Evolutionary conservation across 1,140 invertebrate species (phyloP).

Genomic region (Caenorhabditis brenneri): DNA sequence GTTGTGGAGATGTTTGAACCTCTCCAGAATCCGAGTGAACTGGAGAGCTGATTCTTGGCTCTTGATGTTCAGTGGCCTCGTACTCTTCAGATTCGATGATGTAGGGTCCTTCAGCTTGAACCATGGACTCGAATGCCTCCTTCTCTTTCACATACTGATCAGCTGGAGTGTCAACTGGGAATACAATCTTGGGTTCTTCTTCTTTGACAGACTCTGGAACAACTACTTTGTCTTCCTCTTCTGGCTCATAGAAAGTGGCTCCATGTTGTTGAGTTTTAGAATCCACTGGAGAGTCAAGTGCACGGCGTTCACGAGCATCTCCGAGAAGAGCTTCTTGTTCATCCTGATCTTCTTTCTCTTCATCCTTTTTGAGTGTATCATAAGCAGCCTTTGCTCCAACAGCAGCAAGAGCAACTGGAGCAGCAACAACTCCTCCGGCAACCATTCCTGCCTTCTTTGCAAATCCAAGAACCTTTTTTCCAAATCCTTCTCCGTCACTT

Average conservation of each 20-base stretch:
- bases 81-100: not conserved
- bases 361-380: slow-evolving; percentile 35
- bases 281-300: not conserved
- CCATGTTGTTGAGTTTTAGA: not conserved
- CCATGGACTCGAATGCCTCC: not conserved
- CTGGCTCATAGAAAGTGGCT: slow-evolving; percentile 22
- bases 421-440: slow-evolving; percentile 50
- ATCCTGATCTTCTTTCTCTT: slow-evolving; percentile 26
- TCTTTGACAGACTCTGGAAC: not conserved
- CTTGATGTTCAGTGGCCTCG: not conserved
- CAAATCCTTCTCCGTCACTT: slow-evolving; percentile 40
- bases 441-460: slow-evolving; percentile 51
- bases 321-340: not conserved
- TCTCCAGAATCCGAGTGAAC: slow-evolving; percentile 1
- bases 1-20: not conserved
- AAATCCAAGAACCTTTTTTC: slow-evolving; percentile 45
- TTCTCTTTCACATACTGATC: not conserved
- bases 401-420: slow-evolving; percentile 48
- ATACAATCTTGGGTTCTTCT: slow-evolving; percentile 12
- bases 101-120: slow-evolving; percentile 12
- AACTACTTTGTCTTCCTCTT: slow-evolving; percentile 25
- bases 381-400: slow-evolving; percentile 48
- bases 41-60: not conserved
- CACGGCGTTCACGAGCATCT: not conserved
- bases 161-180: not conserved